Evolutionary conservation across 2,888 invertebrate genomes (phyloP).

Genomic region (Polydrusus pterygomalis): DNA sequence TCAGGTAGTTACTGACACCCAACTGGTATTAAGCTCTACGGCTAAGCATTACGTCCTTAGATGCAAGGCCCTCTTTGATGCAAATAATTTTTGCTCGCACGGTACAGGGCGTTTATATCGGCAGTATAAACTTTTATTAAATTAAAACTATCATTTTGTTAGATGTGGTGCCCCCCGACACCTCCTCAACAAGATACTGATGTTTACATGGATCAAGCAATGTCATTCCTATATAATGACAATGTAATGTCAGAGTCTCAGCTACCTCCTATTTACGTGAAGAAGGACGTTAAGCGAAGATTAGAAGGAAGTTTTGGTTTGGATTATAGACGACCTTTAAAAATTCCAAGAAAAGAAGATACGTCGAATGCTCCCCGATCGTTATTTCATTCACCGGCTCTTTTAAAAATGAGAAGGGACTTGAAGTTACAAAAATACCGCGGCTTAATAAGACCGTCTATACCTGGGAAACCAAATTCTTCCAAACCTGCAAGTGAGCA

Average conservation of each 20-base stretch:
- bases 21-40: too few species aligned
- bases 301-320: constrained; percentile 76
- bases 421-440: constrained; percentile 84
- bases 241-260: constrained; percentile 84
- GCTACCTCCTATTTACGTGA: constrained; percentile 86
- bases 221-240: constrained; percentile 90
- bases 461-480: constrained; percentile 72
- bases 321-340: constrained; percentile 76
- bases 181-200: constrained; percentile 96
- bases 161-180: constrained; percentile 98
- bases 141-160: constrained; percentile 45
- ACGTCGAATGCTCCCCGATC: constrained; percentile 84
- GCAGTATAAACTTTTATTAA: too few species aligned
- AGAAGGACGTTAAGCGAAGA: constrained; percentile 85
- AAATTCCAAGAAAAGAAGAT: constrained; percentile 82
- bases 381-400: constrained; percentile 85
- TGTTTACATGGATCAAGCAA: constrained; percentile 89
- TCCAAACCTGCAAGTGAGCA: constrained; percentile 72
- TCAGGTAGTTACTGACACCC: too few species aligned
- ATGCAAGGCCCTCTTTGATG: too few species aligned
- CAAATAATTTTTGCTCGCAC: too few species aligned
- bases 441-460: constrained; percentile 70
- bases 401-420: constrained; percentile 86
- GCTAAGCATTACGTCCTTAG: too few species aligned
- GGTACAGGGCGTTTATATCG: too few species aligned